Evolutionary conservation across 2,888 invertebrate genomes (phyloP).

Genomic region (Periphyllus acericola): DNA sequence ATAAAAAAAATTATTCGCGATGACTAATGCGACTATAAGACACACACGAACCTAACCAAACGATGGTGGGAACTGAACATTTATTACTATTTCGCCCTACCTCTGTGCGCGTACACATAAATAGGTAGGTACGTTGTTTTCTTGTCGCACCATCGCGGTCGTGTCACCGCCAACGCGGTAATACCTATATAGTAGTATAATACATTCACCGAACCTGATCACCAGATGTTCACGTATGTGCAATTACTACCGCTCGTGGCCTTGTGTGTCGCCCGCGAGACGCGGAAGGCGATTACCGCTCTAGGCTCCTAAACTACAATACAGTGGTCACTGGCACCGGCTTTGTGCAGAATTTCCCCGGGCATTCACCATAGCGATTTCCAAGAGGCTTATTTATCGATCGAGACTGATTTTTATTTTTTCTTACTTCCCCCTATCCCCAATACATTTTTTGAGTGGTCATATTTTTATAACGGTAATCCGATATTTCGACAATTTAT

Average conservation of each 20-base stretch:
- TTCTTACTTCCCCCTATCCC: too few relatives aligned
- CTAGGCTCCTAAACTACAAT: neutral
- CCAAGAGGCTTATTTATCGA: too few relatives aligned
- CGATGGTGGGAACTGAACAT: neutral
- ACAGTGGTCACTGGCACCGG: too few relatives aligned
- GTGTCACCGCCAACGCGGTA: neutral
- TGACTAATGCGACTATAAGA: neutral
- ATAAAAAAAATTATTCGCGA: constrained; percentile 3
- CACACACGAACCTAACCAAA: neutral
- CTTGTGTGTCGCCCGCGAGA: neutral
- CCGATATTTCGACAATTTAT: too few relatives aligned
- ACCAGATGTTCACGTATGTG: neutral
- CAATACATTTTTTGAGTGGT: too few relatives aligned
- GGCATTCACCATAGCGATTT: too few relatives aligned
- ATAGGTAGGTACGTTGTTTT: too few relatives aligned
- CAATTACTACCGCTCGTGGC: neutral
- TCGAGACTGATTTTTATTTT: too few relatives aligned
- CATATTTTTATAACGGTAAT: too few relatives aligned
- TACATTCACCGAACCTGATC: neutral
- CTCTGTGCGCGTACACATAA: neutral
- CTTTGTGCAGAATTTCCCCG: too few relatives aligned
- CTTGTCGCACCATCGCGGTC: too few relatives aligned
- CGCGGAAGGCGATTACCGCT: neutral
- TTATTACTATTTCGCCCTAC: neutral
- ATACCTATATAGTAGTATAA: neutral